phyloP scores from a whole-genome alignment of 2,797 vertebrate species.

The Brachyrhaphis roseni region DNA sequence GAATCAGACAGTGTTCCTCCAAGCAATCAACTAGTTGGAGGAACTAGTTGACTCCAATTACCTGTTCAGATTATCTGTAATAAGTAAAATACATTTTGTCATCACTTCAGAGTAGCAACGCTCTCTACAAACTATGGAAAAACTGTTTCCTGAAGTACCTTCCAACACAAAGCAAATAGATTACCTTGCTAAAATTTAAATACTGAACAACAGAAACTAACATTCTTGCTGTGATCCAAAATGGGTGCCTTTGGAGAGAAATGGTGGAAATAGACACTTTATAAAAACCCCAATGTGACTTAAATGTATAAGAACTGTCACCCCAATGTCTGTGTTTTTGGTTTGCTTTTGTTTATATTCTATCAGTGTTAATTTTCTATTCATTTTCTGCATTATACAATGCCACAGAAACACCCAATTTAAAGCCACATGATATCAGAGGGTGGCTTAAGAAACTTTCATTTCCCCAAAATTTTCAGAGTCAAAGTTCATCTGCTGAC shows the following conservation, averaged over 20 bases:
- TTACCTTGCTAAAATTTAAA: neutral
- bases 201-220: too few species aligned
- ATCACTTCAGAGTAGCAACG: too few species aligned
- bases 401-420: constrained; percentile 16
- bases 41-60: too few species aligned
- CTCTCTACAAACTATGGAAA: neutral
- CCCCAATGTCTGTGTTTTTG: too few species aligned
- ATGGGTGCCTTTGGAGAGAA: too few species aligned
- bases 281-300: too few species aligned
- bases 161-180: neutral
- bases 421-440: constrained; percentile 15
- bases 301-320: too few species aligned
- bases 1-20: neutral
- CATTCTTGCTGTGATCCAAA: too few species aligned
- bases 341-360: too few species aligned
- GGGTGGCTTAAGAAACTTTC: constrained; percentile 20
- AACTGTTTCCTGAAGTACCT: neutral
- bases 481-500: constrained; percentile 8
- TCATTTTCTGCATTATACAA: neutral
- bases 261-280: too few species aligned
- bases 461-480: constrained; percentile 36
- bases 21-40: neutral
- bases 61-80: neutral
- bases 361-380: too few species aligned
- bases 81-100: neutral